Evolutionary conservation across 2,113 vertebrate species (phyloP).

Genomic region (Actenoides hombroni): DNA sequence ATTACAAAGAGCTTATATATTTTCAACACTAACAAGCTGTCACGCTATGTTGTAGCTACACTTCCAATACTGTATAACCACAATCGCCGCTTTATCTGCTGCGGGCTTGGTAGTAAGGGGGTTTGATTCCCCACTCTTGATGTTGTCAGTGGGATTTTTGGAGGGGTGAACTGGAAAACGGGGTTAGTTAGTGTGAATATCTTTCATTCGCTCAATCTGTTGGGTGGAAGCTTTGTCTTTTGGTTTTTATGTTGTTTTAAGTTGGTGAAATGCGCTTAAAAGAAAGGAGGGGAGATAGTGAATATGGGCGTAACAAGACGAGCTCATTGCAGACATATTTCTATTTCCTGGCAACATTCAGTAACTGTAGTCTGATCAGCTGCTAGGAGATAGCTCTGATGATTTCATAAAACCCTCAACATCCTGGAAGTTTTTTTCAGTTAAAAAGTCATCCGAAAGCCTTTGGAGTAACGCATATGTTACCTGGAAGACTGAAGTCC

Average conservation of each 20-base stretch:
- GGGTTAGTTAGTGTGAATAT: background rate
- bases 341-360: background rate
- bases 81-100: constrained; percentile 55
- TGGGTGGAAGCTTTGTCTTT: background rate
- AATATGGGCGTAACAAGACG: background rate
- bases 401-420: background rate
- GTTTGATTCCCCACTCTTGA: constrained; percentile 10
- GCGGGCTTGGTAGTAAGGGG: background rate
- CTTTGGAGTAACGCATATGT: background rate
- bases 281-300: background rate
- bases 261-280: background rate
- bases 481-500: constrained; percentile 9
- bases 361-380: background rate
- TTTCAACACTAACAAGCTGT: constrained; percentile 83
- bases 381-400: background rate
- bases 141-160: background rate
- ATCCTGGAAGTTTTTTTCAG: constrained; percentile 2
- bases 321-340: background rate
- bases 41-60: constrained; percentile 65
- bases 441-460: constrained; percentile 9
- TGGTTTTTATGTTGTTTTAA: background rate
- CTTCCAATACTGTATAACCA: constrained; percentile 57
- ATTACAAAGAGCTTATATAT: constrained; percentile 85
- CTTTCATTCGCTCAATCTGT: background rate
- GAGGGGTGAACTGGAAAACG: background rate